Evolutionary conservation across 1,140 invertebrate species (phyloP), one percentile per base, ranked within the genome.

Genomic region (Heliconius himera): DNA sequence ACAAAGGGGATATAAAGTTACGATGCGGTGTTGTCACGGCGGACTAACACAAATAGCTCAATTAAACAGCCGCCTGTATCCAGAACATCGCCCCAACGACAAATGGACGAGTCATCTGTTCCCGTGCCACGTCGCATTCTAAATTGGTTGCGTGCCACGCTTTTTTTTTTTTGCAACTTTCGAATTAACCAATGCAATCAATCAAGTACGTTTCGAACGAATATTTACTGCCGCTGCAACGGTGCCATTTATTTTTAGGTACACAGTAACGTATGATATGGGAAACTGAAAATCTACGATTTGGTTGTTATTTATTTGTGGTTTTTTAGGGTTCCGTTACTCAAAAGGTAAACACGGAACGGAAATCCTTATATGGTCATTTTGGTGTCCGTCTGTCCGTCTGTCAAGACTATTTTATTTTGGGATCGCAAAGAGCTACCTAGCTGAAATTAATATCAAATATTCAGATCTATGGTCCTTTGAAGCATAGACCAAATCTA

Each of bases 21-120:
- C 84, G 80, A 79, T 84, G 89, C 77, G 84, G 84, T 82, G 80
- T 80, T 85, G 87, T 86, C 85, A 88, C 85, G 84, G 84, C 82
- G 82, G 85, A 86, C 82, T 89, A 86, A 84, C 91, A 91, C 91
- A 91, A 92, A 92, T 92, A 88, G 91, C 91, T 91, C 91, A 92
- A 92, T 92, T 92, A 92, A 92, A 88, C 85, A 73, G 82, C 81
- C 87, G 83, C 84, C 41, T 87, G 83, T 86, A 83, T 86, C 84
- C 83, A 83, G 86, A 82, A 85, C 85, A 87, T 85, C 85, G 85
- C 79, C 79, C 74, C 78, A 82, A 85, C 84, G 88, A 91, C 89
- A 92, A 92, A 91, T 90, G 87, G 87, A 81, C 87, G 81, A 87
- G 83, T 90, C 90, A 89, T 89, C 87, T 87, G 87, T 88, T 83